Evolutionary conservation across 2,113 vertebrate species (phyloP), one percentile per base, ranked within the genome.

Genomic region (Nicator chloris): DNA sequence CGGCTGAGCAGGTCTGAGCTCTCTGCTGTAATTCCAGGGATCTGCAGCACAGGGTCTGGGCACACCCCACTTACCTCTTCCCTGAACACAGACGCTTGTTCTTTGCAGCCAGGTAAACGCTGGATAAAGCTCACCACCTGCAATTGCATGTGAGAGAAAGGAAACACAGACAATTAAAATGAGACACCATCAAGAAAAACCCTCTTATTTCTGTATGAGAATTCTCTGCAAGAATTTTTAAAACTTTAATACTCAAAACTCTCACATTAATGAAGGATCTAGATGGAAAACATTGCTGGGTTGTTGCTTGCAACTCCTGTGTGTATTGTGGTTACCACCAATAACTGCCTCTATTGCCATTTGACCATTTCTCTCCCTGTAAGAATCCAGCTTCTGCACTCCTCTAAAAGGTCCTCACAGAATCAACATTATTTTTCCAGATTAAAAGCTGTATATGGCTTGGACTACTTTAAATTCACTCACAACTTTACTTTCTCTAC

Each of bases 121-220:
- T 98, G 98, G 39, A 99, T 97, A 83, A 99, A 99, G 94, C 91
- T 86, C 26, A 98, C 98, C 91, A 99, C 99, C 99, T 99, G 91
- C 50, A 68, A 86, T 37, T 6, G 77, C 35, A 72, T 8, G 16
- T 6, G 27, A 49, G 50, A 92, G 70, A 82, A 81, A 35, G 82
- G 12, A 85, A 92, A 88, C 4, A 44, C 0, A 10, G 18, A 47
- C 5, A 21, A 19, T 81, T 81, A 80, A 65, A 92, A 92, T 5
- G 31, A 28, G 31, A 15, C 3, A 22, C 6, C 11, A 30, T 15
- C 35, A 24, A 73, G 26, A 6, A 40, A 31, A 90, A 42, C 6
- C 6, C 12, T n/a, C 3, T 0, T n/a, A 13, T 37, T 71, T 71
- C 66, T 69, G 13, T n/a, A 22, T 2, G 4, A 31, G 7, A 77